phyloP scores from a whole-genome alignment of 2,797 vertebrate genomes.

The Chaetodon trifasciatus region DNA sequence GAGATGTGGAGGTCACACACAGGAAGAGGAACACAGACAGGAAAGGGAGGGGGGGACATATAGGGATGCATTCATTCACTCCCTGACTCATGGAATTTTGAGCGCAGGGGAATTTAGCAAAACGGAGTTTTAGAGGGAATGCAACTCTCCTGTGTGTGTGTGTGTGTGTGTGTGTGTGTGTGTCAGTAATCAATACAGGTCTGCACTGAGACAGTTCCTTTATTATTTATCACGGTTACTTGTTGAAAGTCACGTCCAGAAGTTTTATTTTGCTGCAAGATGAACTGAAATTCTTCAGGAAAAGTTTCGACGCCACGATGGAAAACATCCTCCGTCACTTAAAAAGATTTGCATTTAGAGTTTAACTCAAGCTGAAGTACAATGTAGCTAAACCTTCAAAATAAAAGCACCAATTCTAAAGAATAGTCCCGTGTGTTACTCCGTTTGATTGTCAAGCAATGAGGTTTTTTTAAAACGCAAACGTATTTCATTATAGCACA shows the following conservation, averaged over 20 bases:
- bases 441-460: too few species aligned
- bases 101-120: constrained; percentile 37
- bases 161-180: background rate
- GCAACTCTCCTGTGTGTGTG: background rate
- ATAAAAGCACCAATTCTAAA: background rate
- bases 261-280: background rate
- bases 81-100: constrained; percentile 47
- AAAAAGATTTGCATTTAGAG: background rate
- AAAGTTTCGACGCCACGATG: background rate
- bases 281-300: background rate
- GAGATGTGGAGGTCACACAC: constrained; percentile 51
- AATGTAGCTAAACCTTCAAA: background rate
- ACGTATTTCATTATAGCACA: too few species aligned
- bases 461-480: too few species aligned
- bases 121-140: constrained; percentile 14
- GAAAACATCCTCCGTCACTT: background rate
- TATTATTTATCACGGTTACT: background rate
- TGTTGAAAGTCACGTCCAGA: background rate
- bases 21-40: constrained; percentile 66
- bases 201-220: background rate
- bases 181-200: constrained; percentile 1
- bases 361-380: background rate
- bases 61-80: constrained; percentile 69
- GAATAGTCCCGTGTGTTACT: background rate
- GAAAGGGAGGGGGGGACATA: constrained; percentile 52